Evolutionary conservation across 2,113 vertebrate species (phyloP), one percentile per base, ranked within the genome.

Genomic region (Piaya cayana): DNA sequence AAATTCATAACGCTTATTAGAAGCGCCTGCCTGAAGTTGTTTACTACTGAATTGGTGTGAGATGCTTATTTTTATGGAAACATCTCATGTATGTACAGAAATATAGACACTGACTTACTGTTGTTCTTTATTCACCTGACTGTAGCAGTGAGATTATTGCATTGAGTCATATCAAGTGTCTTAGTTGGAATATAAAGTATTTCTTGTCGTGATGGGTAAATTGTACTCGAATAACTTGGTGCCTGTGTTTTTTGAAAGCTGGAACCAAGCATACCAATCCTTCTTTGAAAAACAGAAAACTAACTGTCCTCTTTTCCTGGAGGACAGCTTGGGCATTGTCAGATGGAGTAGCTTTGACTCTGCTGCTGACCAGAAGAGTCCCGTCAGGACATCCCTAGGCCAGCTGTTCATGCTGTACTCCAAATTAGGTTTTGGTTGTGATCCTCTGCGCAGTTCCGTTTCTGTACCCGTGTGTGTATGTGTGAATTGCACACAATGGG

Each of bases 1-100:
- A 32, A 62, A 60, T 60, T 36, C 1, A 14, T 37, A 11, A 12
- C 0, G 0, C 64, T 71, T 64, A 27, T 82, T 63, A 64, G 63
- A 70, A 88, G n/a, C 78, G 67, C 19, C 5, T 37, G 16, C 25
- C 42, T 84, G 39, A 79, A 79, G 18, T 36, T 91, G 26, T 78
- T 90, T 53, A 45, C 26, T 8, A 8, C 12, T 29, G 36, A 82
- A 69, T 59, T 79, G 30, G 25, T 52, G 1, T 30, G 49, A 64
- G 74, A 34, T 43, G 12, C 15, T 1, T 71, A 27, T 83, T 91
- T 78, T 52, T 69, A 23, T 50, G 74, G 63, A 69, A 87, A 65
- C 0, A 0, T 12, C 12, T 9, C 30, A 30, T 0, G 0, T 64
- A 22, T 27, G 39, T 34, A 53, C 7, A 50, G 29, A 92, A 72